Conservation (phyloP, 2,113 vertebrate species). For the Syngnathus floridae region DNA sequence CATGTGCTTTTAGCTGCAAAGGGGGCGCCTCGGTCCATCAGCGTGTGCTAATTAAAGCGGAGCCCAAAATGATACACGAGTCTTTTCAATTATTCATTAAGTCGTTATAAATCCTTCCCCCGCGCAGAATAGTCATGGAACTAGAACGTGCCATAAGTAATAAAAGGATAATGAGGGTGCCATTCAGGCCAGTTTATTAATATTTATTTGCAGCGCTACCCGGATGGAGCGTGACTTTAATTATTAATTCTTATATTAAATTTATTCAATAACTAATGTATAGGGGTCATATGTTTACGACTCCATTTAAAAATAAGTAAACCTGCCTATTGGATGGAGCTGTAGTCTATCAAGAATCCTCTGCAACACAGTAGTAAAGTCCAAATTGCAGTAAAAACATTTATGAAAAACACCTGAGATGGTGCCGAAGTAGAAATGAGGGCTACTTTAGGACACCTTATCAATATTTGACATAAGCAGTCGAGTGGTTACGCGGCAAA, state of each 20-base stretch:
- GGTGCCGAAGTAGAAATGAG: neutral
- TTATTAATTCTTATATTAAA: neutral
- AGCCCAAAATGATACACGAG: conserved; percentile 22
- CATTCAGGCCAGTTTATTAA: conserved; percentile 38
- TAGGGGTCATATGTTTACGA: neutral
- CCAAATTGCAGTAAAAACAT: no score
- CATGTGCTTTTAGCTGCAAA: neutral
- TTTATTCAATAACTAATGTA: neutral
- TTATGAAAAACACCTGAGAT: neutral
- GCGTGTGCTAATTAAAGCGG: conserved; percentile 1
- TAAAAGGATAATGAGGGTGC: conserved; percentile 13
- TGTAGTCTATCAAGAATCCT: no score
- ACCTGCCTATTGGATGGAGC: no score
- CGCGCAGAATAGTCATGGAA: conserved; percentile 24
- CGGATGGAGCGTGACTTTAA: neutral
- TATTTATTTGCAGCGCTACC: conserved; percentile 28
- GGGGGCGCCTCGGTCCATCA: neutral
- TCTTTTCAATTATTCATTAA: conserved; percentile 31
- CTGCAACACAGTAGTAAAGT: no score
- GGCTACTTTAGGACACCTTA: conserved; percentile 31
- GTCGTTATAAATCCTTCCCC: conserved; percentile 40
- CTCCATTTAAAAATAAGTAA: no score
- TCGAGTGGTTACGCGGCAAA: neutral
- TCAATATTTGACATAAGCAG: conserved; percentile 41
- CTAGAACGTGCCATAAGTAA: conserved; percentile 17